Conservation (phyloP, 2,797 vertebrate genomes). For the Bradypodion pumilum region DNA sequence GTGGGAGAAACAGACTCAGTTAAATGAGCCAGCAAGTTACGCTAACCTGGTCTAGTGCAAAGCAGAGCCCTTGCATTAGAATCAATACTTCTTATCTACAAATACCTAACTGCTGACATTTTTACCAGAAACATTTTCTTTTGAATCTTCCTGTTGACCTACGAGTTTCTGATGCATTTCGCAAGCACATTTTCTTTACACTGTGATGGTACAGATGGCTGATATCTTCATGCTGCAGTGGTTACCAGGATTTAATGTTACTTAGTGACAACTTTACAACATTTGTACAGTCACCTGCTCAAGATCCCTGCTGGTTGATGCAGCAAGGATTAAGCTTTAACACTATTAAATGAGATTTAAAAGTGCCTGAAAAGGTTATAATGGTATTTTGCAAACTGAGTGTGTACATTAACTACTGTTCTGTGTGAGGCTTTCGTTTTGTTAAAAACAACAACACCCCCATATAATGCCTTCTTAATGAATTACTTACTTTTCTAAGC, state of each 20-base stretch:
- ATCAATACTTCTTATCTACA: constrained; percentile 17
- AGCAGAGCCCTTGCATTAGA: background rate
- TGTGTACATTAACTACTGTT: background rate
- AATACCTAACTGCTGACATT: background rate
- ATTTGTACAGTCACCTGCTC: background rate
- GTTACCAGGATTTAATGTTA: constrained; percentile 47
- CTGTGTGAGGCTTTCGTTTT: background rate
- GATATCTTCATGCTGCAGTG: constrained; percentile 45
- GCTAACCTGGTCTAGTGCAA: background rate
- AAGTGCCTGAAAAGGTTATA: constrained; percentile 22
- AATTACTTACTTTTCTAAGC: background rate
- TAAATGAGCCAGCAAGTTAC: background rate
- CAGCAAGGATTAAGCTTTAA: constrained; percentile 31
- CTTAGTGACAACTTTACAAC: constrained; percentile 31
- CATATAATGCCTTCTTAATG: background rate
- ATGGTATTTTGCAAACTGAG: constrained; percentile 26
- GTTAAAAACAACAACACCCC: background rate
- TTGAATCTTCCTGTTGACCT: constrained; percentile 41
- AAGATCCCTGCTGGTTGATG: constrained; percentile 9
- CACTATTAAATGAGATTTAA: background rate
- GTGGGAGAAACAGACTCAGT: background rate
- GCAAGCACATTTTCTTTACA: constrained; percentile 53
- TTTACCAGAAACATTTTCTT: constrained; percentile 4
- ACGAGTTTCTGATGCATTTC: constrained; percentile 54
- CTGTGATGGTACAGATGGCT: constrained; percentile 59